Base-by-base conservation (phyloP, 2,113 vertebrate species). In the Limanda limanda region DNA sequence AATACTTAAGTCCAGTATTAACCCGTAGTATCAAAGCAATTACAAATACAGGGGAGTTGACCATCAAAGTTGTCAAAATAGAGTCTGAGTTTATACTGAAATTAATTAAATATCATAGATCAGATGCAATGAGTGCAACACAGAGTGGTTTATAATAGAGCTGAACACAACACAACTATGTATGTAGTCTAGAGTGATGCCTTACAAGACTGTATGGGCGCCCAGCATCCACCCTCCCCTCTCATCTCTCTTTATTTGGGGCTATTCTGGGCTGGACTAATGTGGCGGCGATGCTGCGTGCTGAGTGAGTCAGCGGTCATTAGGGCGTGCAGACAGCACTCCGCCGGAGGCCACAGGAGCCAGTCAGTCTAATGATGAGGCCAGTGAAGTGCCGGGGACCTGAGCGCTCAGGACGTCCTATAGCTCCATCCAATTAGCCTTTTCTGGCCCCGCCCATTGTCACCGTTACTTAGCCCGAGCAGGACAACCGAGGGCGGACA, bases 291-390 rank as follows among this genome's bases (percentile, higher is more conserved):
- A 35, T 68, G 80, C 86, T 85, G 71, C 74, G 78, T 67, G 78
- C 84, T 79, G 86, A 91, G 85, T 91, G 89, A 92, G 86, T 92
- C 92, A 92, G 92, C 81, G 86, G 88, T 90, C 92, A 88, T 87
- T 89, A 89, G 79, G 84, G 84, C 58, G 51, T 78, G 77, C 87
- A 91, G 89, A 93, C 92, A 87, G 82, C 88, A 82, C 89, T 91
- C 80, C 82, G 81, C 82, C 85, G 40, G 85, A 84, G 90, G 83
- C 89, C 89, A 71, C 80, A 91, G 88, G 86, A 92, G 91, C 86
- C 91, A 91, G 91, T 64, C 88, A 87, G 89, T 93, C 89, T 93
- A 86, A 87, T 86, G 89, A 87, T 75, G 86, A 89, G 74, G 83
- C 87, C 75, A 56, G 71, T 21, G 74, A 85, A 87, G 82, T 76